These are phyloP conservation scores for Nemotelus pantherinus DNA, from an alignment of 2,888 invertebrate species.

Conservation along the genomic window DNA sequence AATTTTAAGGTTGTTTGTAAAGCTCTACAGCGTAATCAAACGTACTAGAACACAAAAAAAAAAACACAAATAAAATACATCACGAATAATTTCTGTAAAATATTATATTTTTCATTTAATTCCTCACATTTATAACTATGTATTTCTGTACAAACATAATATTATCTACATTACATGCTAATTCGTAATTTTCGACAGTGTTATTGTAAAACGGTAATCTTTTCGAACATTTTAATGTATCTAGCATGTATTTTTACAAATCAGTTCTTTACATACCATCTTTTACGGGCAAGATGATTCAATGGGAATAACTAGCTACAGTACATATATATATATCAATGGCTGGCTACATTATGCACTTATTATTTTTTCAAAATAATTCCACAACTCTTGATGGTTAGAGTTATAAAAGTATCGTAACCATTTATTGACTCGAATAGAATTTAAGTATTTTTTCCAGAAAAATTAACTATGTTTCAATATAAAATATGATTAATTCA, in stretches of 20 bases:
- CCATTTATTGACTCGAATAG: no score
- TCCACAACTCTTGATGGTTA: no score
- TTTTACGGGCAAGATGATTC: slow-evolving; percentile 23
- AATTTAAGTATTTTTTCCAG: no score
- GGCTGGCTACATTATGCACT: no score
- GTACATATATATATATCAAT: neutral
- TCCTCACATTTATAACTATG: neutral
- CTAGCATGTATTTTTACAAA: slow-evolving; percentile 31
- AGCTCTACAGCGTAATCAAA: no score
- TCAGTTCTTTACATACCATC: slow-evolving; percentile 34
- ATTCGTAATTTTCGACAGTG: slow-evolving; percentile 5
- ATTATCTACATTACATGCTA: slow-evolving; percentile 16
- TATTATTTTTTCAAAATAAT: no score
- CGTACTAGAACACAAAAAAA: no score
- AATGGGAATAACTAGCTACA: slow-evolving; percentile 1
- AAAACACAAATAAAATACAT: neutral
- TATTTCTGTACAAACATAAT: slow-evolving; percentile 27
- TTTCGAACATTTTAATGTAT: slow-evolving; percentile 11
- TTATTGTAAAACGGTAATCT: neutral
- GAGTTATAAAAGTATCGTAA: no score
- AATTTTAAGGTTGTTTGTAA: no score
- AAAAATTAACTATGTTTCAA: no score
- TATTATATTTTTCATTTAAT: slow-evolving; percentile 9
- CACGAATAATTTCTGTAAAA: neutral
- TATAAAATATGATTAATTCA: no score